A percentile compares a stretch with the other conserved stretches of the same genome.
phyloP scores from a whole-genome alignment of 2,888 invertebrate species.

The Chloroclystis v-ata region DNA sequence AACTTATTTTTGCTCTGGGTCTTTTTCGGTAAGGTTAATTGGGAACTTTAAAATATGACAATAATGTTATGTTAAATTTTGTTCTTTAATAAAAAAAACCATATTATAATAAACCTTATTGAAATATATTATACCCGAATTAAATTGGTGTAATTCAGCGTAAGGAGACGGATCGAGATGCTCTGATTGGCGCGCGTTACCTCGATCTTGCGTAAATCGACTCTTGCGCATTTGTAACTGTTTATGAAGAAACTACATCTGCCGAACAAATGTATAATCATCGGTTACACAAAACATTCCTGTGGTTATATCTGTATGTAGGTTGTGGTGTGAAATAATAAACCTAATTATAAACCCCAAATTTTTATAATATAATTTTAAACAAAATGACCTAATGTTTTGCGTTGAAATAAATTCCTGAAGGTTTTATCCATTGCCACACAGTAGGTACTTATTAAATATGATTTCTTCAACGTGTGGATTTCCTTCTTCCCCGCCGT shows the following conservation, averaged over 20 bases:
- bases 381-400: background rate
- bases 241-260: constrained; percentile 20
- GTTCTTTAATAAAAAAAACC: too few relatives aligned
- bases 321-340: background rate
- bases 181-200: constrained; percentile 61
- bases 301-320: constrained; percentile 2
- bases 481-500: constrained; percentile 11
- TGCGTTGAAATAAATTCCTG: background rate
- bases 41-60: too few relatives aligned
- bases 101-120: too few relatives aligned
- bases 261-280: constrained; percentile 12
- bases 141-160: constrained; percentile 35
- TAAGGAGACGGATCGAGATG: constrained; percentile 46
- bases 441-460: constrained; percentile 17
- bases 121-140: background rate
- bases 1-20: too few relatives aligned
- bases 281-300: constrained; percentile 12
- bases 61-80: too few relatives aligned
- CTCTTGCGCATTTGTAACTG: constrained; percentile 36
- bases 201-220: constrained; percentile 42
- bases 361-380: background rate
- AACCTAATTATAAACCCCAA: background rate
- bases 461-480: constrained; percentile 8
- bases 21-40: too few relatives aligned
- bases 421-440: constrained; percentile 15